Conservation (phyloP, 2,797 vertebrate species). For the Tympanoctomys barrerae region DNA sequence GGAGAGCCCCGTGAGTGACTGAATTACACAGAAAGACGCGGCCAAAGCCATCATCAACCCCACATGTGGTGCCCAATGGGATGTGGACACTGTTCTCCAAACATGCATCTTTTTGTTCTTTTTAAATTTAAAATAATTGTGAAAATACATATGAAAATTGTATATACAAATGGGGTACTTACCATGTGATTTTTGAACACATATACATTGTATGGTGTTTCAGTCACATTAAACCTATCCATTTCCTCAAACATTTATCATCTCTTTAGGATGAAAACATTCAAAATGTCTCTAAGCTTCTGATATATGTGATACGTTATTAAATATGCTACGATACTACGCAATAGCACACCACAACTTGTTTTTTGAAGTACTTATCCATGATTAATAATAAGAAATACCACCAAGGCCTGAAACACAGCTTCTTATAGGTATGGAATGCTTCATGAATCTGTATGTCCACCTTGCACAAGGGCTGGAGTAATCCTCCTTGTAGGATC, state of each 20-base stretch:
- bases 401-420: not conserved
- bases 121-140: not conserved
- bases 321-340: not conserved
- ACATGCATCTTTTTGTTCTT: not conserved
- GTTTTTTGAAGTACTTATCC: not conserved
- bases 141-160: not conserved
- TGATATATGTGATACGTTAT: not conserved
- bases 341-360: not conserved
- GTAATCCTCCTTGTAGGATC: not conserved
- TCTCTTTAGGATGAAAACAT: not conserved
- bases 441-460: not conserved
- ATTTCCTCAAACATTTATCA: not conserved
- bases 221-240: not conserved
- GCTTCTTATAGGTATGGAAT: not conserved
- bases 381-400: not conserved
- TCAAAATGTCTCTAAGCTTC: not conserved
- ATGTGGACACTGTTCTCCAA: not conserved
- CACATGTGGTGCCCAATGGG: not conserved
- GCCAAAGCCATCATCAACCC: accelerated
- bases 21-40: accelerated
- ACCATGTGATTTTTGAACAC: not conserved
- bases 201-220: not conserved
- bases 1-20: not conserved
- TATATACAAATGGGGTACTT: not conserved
- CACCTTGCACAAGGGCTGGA: not conserved